These are phyloP conservation scores for Netelia melanura DNA, from an alignment of 2,888 invertebrate species.

Conservation along the genomic window DNA sequence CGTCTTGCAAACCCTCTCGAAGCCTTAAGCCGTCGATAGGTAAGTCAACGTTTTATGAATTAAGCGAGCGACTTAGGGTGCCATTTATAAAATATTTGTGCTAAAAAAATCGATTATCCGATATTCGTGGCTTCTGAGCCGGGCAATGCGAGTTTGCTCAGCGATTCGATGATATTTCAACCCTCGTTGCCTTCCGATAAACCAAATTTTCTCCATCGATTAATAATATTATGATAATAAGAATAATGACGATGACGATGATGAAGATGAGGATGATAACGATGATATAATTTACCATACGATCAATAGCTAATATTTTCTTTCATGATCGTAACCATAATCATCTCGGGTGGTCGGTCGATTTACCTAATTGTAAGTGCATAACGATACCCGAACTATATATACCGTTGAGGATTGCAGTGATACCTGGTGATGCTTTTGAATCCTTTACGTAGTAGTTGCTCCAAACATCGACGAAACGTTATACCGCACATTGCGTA, in stretches of 20 bases:
- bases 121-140: no score
- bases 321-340: conserved; percentile 49
- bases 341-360: conserved; percentile 50
- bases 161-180: no score
- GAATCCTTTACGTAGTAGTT: conserved; percentile 85
- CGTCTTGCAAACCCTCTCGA: no score
- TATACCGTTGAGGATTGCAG: conserved; percentile 80
- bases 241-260: background rate
- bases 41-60: no score
- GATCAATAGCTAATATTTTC: conserved; percentile 50
- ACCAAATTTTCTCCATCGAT: background rate
- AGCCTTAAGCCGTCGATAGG: no score
- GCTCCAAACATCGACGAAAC: conserved; percentile 86
- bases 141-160: no score
- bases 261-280: background rate
- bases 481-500: conserved; percentile 88
- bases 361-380: conserved; percentile 50
- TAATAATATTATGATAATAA: background rate
- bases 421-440: conserved; percentile 83
- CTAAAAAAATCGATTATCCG: no score
- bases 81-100: no score
- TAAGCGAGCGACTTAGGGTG: no score
- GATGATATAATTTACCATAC: background rate
- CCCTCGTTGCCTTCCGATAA: no score
- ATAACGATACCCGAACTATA: conserved; percentile 71